Percentiles rank a stretch among this genome's conserved stretches.
Conservation (phyloP, 92 coral and sea anemone genomes). For the Siderastrea siderea region DNA sequence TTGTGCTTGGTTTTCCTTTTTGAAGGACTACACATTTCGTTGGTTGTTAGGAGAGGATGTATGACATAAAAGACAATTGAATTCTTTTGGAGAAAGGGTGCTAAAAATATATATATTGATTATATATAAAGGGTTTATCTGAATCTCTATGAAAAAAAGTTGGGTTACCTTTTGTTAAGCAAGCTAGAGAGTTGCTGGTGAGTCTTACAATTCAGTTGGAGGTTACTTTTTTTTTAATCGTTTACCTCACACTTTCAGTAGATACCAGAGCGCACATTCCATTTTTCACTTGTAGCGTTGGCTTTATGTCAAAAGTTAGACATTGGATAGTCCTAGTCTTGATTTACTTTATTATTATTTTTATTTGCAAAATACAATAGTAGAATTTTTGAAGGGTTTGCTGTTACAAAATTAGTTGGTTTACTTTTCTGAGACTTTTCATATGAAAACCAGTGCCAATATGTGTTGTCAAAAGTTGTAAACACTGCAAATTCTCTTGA, state of each 20-base stretch:
- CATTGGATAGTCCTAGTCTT: not conserved
- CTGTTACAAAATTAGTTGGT: not conserved
- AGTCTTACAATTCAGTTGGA: not conserved
- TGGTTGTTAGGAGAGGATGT: not conserved
- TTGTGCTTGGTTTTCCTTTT: not conserved
- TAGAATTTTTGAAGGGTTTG: not conserved
- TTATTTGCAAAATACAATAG: not conserved
- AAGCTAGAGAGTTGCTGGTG: not conserved
- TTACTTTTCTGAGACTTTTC: not conserved
- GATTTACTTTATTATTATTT: not conserved
- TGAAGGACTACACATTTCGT: not conserved
- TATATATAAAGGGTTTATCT: too few relatives aligned
- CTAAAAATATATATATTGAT: not conserved
- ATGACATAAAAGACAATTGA: not conserved
- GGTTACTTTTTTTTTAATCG: not conserved
- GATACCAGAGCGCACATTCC: not conserved
- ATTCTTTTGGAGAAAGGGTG: not conserved
- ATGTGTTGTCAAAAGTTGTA: too few relatives aligned
- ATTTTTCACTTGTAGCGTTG: not conserved
- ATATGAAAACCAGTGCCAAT: not conserved
- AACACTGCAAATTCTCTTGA: not conserved
- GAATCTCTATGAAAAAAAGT: not conserved
- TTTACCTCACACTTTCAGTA: not conserved
- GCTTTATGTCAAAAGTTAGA: not conserved
- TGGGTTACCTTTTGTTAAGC: not conserved